A percentile compares a stretch with the other conserved stretches of the same genome.
Evolutionary conservation across 2,113 vertebrate species (phyloP).

Genomic region (Gavia stellata): DNA sequence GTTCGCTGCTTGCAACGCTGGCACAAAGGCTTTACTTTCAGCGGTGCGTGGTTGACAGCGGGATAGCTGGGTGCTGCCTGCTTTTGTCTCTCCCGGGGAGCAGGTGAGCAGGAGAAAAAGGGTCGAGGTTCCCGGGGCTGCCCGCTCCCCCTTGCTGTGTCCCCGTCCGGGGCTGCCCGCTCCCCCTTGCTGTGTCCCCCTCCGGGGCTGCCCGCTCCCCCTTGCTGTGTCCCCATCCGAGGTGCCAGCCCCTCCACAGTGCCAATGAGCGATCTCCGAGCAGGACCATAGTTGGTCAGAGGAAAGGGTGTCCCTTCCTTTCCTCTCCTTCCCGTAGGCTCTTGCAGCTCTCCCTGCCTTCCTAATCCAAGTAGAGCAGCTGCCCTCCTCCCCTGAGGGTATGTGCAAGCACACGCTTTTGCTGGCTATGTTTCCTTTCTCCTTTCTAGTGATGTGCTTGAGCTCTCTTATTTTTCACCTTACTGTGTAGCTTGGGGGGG

Average conservation of each 20-base stretch:
- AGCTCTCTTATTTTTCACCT: neutral
- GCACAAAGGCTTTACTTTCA: rapidly evolving
- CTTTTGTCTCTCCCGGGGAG: neutral
- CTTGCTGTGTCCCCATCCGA: neutral
- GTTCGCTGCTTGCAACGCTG: neutral
- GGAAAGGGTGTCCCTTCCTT: neutral
- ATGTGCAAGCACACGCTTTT: neutral
- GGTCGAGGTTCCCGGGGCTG: neutral
- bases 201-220: rapidly evolving
- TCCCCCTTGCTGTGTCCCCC: too few relatives aligned
- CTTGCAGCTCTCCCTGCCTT: neutral
- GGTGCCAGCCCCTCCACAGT: rapidly evolving
- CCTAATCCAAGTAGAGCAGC: neutral
- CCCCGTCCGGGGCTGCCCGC: rapidly evolving
- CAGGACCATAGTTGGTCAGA: neutral
- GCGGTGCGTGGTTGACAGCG: rapidly evolving
- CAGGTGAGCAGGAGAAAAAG: neutral
- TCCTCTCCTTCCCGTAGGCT: neutral
- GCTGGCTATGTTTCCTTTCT: neutral
- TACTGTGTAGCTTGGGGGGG: neutral
- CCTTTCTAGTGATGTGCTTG: neutral
- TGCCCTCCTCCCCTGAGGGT: neutral
- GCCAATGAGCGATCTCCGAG: rapidly evolving
- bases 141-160: rapidly evolving
- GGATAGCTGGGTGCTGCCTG: rapidly evolving